Base-by-base conservation (phyloP, 2,888 invertebrate species). In the Nipponacmea schrenckii region DNA sequence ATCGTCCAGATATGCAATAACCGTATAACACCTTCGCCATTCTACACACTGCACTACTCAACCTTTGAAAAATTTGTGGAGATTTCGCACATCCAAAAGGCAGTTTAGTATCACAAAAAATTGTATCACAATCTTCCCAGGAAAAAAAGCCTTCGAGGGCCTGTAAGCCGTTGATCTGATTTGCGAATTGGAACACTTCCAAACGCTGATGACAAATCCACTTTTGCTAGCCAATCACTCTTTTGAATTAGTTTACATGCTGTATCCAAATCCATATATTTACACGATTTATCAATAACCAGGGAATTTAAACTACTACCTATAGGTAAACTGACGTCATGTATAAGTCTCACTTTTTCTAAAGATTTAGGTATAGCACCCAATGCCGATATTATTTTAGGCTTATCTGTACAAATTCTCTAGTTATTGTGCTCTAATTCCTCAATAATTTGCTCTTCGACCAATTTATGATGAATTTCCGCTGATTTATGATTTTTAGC, bases 11-110 rank as follows among this genome's bases (percentile, higher is more conserved):
- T 63, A 63, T 24, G 63, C 27, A 31, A 63, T 63, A 2, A 63
- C 63, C 27, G 63, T 63, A 63, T 63, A 27, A 15, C 63, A 31
- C 27, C 39, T 63, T 14, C 63, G 39, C 39, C 0, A 63, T 63
- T 17, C 63, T 27, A 63, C 63, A 63, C 63, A 63, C 63, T n/a
- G 63, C 63, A 7, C 27, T 39, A 31, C 27, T 31, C 39, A 63
- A 63, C 20, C 63, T 63, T 63, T 63, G 24, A 63, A 63, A 63
- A 24, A 7, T 63, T 63, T 63, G 63, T 31, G 63, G 63, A 15
- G 63, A 27, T 39, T 63, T 63, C 17, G 63, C 63, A 24, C 63
- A 31, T 24, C 63, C 63, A 8, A 63, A 63, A 2, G 63, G 63
- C 5, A 63, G 24, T 31, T 39, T 14, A 31, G 27, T 63, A 39